Evolutionary conservation across 2,888 invertebrate species (phyloP), one percentile per base, ranked within the genome.

Genomic region (Pseudococcus jackbeardsleyi): DNA sequence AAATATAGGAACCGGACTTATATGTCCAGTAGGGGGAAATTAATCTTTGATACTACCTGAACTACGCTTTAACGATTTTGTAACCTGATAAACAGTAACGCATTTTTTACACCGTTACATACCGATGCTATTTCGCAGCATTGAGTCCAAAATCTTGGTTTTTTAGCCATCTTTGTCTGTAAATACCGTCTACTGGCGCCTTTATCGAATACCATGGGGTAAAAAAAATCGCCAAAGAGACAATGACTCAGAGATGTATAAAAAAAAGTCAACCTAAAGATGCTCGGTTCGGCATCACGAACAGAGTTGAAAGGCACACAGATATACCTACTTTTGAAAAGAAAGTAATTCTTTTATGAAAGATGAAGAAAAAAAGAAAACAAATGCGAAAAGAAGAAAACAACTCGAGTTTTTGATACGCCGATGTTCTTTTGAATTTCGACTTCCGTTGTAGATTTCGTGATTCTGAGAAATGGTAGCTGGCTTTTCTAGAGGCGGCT

Each of bases 1-100:
- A 82, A 82, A 82, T 82, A 82, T 46, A 82, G 79, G 79, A 82
- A 82, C 79, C 79, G 79, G 79, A 82, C 79, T 46, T 17, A 17
- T 22, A 46, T 79, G 79, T 79, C 79, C 79, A 79, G 79, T 46
- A 82, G 46, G 46, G 79, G 79, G 79, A 46, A 82, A 82, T 82
- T 82, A 82, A 82, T 82, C 79, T 82, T 46, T 46, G 46, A 82
- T 46, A 46, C 79, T 82, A 82, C 39, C 79, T 46, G 42, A 82
- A 82, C 79, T 42, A 42, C 64, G 7, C 19, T 9, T 46, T 82
- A 82, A 82, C 79, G 79, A 82, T 82, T 82, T 82, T 82, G 79
- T 82, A 82, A 82, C 79, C 19, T 19, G 79, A 82, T 82, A 82
- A 82, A 82, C 42, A 79, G 42, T 77, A 64, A 77, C 77, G 79